Evolutionary conservation across 2,888 invertebrate species (phyloP), one percentile per base, ranked within the genome.

Genomic region (Pristionchus arcanus): DNA sequence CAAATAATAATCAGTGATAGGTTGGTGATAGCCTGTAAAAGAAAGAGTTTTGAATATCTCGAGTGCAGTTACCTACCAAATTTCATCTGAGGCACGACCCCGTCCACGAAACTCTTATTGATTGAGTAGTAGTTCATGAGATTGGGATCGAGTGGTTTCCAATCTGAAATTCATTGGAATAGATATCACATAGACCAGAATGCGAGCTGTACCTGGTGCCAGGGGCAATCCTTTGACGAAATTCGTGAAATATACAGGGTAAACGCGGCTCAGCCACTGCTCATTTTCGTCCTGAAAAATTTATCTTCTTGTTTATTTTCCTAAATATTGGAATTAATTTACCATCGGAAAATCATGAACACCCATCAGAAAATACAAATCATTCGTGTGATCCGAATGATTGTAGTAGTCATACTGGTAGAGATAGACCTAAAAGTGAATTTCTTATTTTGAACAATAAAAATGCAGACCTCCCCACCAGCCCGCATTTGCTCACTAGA

Each of bases 101-200:
- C 85, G 13, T 86, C 85, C 15, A 13, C 42, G n/a, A 63, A 66
- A 13, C 85, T 86, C 71, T 87, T 87, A 34, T 87, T 87, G 11
- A 87, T 71, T 19, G 87, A 87, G 37, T 71, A 87, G 71, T 87
- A 87, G 53, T 87, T 87, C 68, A 87, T 42, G 31, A 87, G 49
- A 0, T 71, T 11, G 3, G 66, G 68, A 16, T 87, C 25, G 2
- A 87, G 49, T 2, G 71, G 28, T 31, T 71, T 28, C 87, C 87
- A 87, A 68, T 87, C 87, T 87, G 42, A 13, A 59, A 59, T 49
- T 7, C 42, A 59, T 16, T 59, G n/a, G n/a, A n/a, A n/a, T n/a
- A n/a, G n/a, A n/a, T n/a, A n/a, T n/a, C n/a, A n/a, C n/a, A n/a
- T n/a, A n/a, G n/a, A n/a, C n/a, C n/a, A n/a, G n/a, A n/a, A n/a